Evolutionary conservation across 2,888 invertebrate genomes (phyloP).

Genomic region (Ectropis crepuscularia): DNA sequence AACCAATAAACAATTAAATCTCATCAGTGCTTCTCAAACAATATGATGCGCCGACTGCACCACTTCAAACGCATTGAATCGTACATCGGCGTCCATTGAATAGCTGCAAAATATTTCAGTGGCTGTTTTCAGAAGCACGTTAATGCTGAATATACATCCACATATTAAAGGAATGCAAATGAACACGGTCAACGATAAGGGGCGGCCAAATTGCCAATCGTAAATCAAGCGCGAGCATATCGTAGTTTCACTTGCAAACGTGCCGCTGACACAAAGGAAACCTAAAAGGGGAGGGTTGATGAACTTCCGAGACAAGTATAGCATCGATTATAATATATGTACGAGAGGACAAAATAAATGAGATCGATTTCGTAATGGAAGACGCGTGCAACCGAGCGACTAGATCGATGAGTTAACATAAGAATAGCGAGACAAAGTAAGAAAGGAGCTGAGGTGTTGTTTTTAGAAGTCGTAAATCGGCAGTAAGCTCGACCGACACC

Average conservation of each 20-base stretch:
- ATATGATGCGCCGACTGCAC: conserved; percentile 52
- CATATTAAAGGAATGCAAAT: conserved; percentile 56
- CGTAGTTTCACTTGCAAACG: conserved; percentile 50
- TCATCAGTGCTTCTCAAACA: conserved; percentile 55
- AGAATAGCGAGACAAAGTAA: conserved; percentile 41
- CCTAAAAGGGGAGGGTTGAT: conserved; percentile 48
- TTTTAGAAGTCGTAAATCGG: conserved; percentile 61
- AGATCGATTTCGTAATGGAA: conserved; percentile 25
- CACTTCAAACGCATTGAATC: conserved; percentile 57
- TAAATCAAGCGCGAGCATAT: conserved; percentile 56
- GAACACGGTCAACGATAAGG: conserved; percentile 60
- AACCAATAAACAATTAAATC: conserved; percentile 69
- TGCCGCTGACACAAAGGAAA: conserved; percentile 48
- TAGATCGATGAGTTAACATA: conserved; percentile 30
- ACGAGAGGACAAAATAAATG: conserved; percentile 21
- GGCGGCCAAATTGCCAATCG: conserved; percentile 57
- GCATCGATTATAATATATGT: conserved; percentile 27
- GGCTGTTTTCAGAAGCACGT: conserved; percentile 41
- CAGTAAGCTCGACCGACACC: conserved; percentile 53
- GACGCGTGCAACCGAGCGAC: conserved; percentile 26
- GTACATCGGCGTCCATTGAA: conserved; percentile 44
- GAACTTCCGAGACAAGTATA: conserved; percentile 44
- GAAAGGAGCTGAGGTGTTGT: conserved; percentile 50
- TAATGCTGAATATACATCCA: conserved; percentile 40
- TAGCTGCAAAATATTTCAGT: conserved; percentile 49